These are phyloP conservation scores for Resseliella maxima DNA, from an alignment of 2,888 invertebrate genomes.

Conservation along the genomic window DNA sequence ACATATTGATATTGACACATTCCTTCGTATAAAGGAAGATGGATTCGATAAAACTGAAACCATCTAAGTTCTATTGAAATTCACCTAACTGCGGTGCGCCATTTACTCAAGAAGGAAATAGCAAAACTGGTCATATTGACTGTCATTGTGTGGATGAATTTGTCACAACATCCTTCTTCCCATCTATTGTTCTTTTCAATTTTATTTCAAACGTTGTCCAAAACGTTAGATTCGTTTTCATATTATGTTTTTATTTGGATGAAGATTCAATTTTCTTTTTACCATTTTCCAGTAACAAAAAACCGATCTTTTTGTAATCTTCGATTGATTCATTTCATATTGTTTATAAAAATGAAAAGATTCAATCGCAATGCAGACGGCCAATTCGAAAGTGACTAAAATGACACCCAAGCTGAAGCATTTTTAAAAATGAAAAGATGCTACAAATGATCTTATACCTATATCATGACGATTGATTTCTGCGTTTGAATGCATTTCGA, in stretches of 20 bases:
- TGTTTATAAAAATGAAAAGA: not conserved
- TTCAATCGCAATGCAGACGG: not conserved
- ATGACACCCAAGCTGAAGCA: not conserved
- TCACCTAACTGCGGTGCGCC: too few species aligned
- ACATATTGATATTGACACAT: too few species aligned
- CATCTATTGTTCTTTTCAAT: not conserved
- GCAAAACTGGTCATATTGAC: not conserved
- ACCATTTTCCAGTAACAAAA: not conserved
- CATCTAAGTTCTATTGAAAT: too few species aligned
- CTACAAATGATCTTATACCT: not conserved
- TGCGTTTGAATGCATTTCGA: not conserved
- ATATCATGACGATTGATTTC: conserved; percentile 15
- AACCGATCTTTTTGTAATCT: not conserved
- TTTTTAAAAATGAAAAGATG: not conserved
- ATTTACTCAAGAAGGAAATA: too few species aligned
- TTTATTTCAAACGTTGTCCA: not conserved
- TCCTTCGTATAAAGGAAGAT: too few species aligned
- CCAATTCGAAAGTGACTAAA: not conserved
- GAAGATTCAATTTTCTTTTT: not conserved
- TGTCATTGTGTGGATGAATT: conserved; percentile 25
- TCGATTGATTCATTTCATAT: not conserved
- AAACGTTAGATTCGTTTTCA: not conserved
- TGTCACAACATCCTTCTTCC: conserved; percentile 37
- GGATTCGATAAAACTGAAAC: too few species aligned
- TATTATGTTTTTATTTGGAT: not conserved